A percentile compares a stretch with the other conserved stretches of the same genome.
phyloP scores from a whole-genome alignment of 1,140 invertebrate species.

The Temnothorax nylanderi region DNA sequence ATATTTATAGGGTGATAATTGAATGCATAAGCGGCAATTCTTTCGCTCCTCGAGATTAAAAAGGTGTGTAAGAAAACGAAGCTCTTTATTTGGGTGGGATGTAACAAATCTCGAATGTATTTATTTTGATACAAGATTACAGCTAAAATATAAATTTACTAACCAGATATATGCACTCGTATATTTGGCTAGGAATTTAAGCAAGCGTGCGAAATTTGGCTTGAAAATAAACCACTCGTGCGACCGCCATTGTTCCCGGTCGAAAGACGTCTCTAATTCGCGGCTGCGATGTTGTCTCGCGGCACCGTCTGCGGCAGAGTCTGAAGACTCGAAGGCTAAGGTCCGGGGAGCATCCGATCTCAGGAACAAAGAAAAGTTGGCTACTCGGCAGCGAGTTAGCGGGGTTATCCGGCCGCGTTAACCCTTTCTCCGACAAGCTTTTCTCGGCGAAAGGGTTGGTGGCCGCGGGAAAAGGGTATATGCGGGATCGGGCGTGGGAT shows the following conservation, averaged over 20 bases:
- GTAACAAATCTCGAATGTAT: neutral
- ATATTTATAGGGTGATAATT: neutral
- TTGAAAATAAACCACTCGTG: conserved; percentile 13
- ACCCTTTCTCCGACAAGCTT: conserved; percentile 66
- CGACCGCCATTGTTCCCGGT: conserved; percentile 61
- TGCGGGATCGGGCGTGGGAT: conserved; percentile 55
- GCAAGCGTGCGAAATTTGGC: conserved; percentile 17
- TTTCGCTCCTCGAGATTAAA: too few species aligned
- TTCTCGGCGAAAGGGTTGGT: neutral
- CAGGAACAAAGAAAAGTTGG: conserved; percentile 72
- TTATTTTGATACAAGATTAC: neutral
- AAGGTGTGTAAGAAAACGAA: neutral
- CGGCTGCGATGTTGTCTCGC: conserved; percentile 64
- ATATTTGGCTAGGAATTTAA: neutral
- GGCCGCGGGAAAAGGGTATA: neutral
- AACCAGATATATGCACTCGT: neutral
- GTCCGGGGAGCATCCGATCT: conserved; percentile 53
- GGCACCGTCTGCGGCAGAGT: conserved; percentile 56
- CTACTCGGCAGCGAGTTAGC: conserved; percentile 66
- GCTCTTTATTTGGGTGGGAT: neutral
- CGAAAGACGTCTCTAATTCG: conserved; percentile 54
- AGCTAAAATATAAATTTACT: neutral
- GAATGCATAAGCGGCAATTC: too few species aligned
- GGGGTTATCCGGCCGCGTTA: conserved; percentile 71
- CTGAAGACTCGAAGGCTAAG: conserved; percentile 23